Base-by-base conservation (phyloP, 1,140 invertebrate genomes). In the Vanessa tameamea region DNA sequence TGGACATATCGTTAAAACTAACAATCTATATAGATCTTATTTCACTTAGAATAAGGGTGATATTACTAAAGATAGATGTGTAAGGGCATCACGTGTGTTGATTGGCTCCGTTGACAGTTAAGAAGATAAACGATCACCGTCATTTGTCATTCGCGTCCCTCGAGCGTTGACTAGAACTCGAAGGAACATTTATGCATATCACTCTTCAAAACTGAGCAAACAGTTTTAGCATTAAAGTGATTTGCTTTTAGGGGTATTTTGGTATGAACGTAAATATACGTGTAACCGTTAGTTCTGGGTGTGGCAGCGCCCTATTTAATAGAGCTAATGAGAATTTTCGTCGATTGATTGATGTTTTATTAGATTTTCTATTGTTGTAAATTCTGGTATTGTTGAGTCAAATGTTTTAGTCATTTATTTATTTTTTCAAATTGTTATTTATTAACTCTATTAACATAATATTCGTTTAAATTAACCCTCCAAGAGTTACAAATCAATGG, bases 71-170 rank as follows among this genome's bases (percentile, higher is more conserved):
- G 47, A 55, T 72, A 31, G 53, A 66, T 66, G 16, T 76, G 72
- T 67, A 73, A 70, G 76, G 69, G 61, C 76, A 84, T 79, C 82
- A 88, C 83, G 83, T 88, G 85, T 86, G 88, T 87, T 88, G 89
- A 91, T 90, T 90, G 87, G 88, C 83, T 87, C 77, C 71, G 80
- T 81, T 90, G 89, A 91, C 89, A 90, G 88, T 88, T 90, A 89
- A 87, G 88, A 91, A 91, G 89, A 91, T 90, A 89, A 90, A 91
- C 76, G 88, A 86, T 88, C 82, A 77, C 72, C 80, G 85, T 86
- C 88, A 90, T 91, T 91, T 90, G 89, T 91, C 88, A 89, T 88
- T 86, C 78, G 76, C 69, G 81, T 85, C 83, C 87, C 81, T 78
- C 74, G 57, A 74, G 78, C 72, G 76, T 80, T 80, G 80, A 83